Conservation (phyloP, 2,113 vertebrate species). For the Scalopus aquaticus region DNA sequence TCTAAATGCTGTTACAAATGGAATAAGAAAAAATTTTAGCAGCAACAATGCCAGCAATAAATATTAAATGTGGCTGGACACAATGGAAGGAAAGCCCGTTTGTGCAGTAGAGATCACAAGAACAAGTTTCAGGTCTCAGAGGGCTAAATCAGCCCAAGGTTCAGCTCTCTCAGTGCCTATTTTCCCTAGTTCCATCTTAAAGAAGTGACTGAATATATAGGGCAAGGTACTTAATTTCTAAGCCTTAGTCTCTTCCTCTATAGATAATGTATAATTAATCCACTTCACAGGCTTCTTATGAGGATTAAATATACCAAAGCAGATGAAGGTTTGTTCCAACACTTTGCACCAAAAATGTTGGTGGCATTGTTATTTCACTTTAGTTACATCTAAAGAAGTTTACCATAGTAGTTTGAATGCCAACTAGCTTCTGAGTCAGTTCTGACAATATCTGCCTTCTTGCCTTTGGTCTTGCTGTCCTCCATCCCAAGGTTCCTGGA, state of each 20-base stretch:
- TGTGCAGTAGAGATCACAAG: accelerated
- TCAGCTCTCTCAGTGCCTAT: background rate
- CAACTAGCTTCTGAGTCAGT: background rate
- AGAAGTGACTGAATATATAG: background rate
- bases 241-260: background rate
- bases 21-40: background rate
- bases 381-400: background rate
- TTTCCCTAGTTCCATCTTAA: background rate
- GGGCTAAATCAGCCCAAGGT: background rate
- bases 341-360: accelerated
- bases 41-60: background rate
- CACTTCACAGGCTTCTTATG: background rate
- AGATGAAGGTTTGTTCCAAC: background rate
- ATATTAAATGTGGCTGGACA: no score
- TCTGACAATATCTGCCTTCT: background rate
- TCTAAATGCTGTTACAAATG: background rate
- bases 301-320: background rate
- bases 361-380: background rate
- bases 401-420: background rate
- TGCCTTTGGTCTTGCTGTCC: background rate
- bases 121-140: no score
- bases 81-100: no score
- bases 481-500: background rate
- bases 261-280: background rate
- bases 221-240: background rate